These are phyloP conservation scores for human DNA, from an alignment of 2,113 vertebrate genomes.

Conservation along the genomic window GRCh38 chr3:10464501-10465000, in stretches of 20 bases:
- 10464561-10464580: neutral
- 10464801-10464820: neutral
- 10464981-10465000: neutral
- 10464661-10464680: neutral
- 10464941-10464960: neutral
- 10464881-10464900: neutral
- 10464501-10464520: accelerated
- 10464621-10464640: neutral
- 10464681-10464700: neutral
- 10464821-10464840: neutral
- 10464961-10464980: neutral
- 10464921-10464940: neutral
- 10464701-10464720: neutral
- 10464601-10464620: neutral
- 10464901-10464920: neutral
- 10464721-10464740: neutral
- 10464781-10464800: neutral
- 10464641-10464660: neutral
- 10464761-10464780: neutral
- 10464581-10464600: neutral
- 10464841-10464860: neutral
- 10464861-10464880: neutral
- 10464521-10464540: too few species aligned
- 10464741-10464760: neutral
- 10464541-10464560: neutral